Conservation (phyloP, 2,113 vertebrate species). For the Plecotus auritus region DNA sequence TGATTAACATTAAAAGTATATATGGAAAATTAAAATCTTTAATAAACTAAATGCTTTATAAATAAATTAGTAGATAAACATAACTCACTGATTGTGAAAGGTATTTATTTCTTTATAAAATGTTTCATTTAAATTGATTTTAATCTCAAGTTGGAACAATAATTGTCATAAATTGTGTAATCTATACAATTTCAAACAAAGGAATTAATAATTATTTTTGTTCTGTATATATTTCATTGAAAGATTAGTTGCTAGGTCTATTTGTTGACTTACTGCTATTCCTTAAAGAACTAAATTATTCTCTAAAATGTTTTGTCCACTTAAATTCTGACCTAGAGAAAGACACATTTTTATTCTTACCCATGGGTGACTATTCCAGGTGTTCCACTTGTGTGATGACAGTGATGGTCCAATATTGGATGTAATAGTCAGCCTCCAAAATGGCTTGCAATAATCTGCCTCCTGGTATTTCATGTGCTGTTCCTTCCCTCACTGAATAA, state of each 20-base stretch:
- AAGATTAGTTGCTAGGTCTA: not conserved
- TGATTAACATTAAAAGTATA: slow-evolving; percentile 59
- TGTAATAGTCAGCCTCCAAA: not conserved
- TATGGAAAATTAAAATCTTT: slow-evolving; percentile 66
- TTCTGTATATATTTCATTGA: not conserved
- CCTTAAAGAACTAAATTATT: not conserved
- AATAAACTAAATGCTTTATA: slow-evolving; percentile 70
- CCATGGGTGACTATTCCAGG: not conserved
- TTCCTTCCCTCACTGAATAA: not conserved
- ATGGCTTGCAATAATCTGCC: not conserved
- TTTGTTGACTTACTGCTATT: not conserved
- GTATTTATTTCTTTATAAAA: slow-evolving; percentile 5
- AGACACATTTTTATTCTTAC: not conserved
- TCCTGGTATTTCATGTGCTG: not conserved
- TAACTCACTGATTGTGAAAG: slow-evolving; percentile 44
- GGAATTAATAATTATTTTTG: slow-evolving; percentile 1
- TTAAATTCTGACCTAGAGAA: not conserved
- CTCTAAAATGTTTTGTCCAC: not conserved
- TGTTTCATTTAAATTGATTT: slow-evolving; percentile 54
- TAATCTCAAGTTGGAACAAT: not conserved
- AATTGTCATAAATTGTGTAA: not conserved
- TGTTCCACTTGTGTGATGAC: not conserved
- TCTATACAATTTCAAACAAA: slow-evolving; percentile 35
- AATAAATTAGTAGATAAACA: slow-evolving; percentile 62
- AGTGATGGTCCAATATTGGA: not conserved